These are phyloP conservation scores for Larimichthys polyactis DNA, from an alignment of 2,113 vertebrate genomes.

Conservation along the genomic window DNA sequence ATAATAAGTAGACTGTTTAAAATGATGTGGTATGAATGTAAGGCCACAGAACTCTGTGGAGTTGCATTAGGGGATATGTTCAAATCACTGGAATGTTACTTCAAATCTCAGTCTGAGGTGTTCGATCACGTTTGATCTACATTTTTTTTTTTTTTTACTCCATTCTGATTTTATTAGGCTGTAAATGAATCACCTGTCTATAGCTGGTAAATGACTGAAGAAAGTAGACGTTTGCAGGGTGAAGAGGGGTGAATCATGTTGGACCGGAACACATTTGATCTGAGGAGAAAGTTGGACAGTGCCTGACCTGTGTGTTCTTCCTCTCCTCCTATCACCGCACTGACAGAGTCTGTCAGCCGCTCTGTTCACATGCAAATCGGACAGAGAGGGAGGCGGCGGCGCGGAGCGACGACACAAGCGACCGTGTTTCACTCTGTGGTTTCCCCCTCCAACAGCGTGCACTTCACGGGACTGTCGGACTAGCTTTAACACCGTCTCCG, in stretches of 20 bases:
- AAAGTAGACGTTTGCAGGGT: neutral
- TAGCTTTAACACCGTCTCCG: neutral
- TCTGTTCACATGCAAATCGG: conserved; percentile 43
- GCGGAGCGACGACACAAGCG: neutral
- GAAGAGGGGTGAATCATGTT: neutral
- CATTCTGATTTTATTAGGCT: neutral
- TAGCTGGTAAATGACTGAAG: neutral
- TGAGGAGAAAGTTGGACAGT: conserved; percentile 5
- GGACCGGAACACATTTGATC: neutral
- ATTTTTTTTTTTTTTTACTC: neutral
- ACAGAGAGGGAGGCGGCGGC: conserved; percentile 7
- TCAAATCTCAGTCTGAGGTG: neutral
- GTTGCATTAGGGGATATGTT: neutral
- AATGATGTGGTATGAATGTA: neutral
- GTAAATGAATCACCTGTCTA: neutral
- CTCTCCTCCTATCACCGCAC: neutral
- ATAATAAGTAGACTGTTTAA: neutral
- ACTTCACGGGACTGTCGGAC: neutral
- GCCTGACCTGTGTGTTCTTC: neutral
- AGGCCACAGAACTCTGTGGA: neutral
- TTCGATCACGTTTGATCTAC: neutral
- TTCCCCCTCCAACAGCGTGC: neutral
- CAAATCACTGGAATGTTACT: neutral
- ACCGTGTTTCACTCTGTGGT: neutral
- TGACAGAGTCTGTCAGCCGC: conserved; percentile 12